A percentile compares a stretch with the other conserved stretches of the same genome.
phyloP scores from a whole-genome alignment of 2,888 invertebrate genomes.

The Hermaeophaga mercurialis region DNA sequence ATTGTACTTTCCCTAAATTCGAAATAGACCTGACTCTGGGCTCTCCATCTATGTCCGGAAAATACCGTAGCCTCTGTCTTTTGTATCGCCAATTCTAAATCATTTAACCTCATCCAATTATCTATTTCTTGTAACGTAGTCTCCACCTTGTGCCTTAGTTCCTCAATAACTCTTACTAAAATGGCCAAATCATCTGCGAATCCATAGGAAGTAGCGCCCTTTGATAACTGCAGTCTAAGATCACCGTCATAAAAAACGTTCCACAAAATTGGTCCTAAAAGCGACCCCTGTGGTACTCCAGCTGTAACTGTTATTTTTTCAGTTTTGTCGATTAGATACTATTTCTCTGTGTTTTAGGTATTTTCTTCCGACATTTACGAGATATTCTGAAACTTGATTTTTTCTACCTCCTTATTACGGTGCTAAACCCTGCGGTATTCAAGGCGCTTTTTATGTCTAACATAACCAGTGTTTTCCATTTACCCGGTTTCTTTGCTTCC shows the following conservation, averaged over 20 bases:
- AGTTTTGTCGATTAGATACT: background rate
- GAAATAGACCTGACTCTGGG: too few species aligned
- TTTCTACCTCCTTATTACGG: slow-evolving; percentile 1
- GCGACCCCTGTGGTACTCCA: slow-evolving; percentile 4
- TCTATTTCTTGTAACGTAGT: background rate
- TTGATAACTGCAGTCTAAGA: background rate
- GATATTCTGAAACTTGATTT: slow-evolving; percentile 5
- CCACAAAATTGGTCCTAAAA: background rate
- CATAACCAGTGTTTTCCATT: background rate
- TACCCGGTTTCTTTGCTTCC: background rate
- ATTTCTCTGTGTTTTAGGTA: slow-evolving; percentile 12
- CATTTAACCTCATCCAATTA: background rate
- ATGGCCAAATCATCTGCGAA: background rate
- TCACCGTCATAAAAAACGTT: slow-evolving; percentile 1
- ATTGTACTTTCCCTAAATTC: background rate
- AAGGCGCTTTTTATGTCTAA: background rate
- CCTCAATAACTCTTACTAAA: background rate
- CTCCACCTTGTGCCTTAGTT: background rate
- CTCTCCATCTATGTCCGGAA: too few species aligned
- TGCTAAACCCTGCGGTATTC: slow-evolving; percentile 2
- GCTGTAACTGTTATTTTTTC: background rate
- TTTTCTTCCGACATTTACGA: slow-evolving; percentile 2
- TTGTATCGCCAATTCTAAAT: background rate
- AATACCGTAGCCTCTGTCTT: background rate
- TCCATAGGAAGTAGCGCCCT: background rate